Base-by-base conservation (phyloP, 1,140 invertebrate genomes). In the Hylaeus anthracinus region DNA sequence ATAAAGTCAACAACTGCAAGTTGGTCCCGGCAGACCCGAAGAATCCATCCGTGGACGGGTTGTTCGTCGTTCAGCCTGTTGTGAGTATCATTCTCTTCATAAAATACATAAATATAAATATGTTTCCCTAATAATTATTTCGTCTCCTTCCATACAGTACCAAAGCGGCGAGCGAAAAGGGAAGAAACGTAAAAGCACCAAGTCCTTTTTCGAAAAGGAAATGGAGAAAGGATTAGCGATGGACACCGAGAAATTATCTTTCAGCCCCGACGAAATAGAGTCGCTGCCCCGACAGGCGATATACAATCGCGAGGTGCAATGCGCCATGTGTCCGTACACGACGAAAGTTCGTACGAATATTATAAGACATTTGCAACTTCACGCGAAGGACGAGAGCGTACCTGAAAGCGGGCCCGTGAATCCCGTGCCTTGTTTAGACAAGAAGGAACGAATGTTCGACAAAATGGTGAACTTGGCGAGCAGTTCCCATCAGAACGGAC, bases 391-490 rank as follows among this genome's bases (percentile, higher is more conserved):
- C 74, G 92, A 94, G 78, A 93, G 92, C 0, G 95, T 95, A 2
- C 94, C 96, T 1, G 93, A 95, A 82, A 95, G 94, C 0, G 95
- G 95, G 0, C 95, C 96, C 0, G 95, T 97, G 0, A 97, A 97
- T 93, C 97, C 97, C 0, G 96, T 97, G 0, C 97, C 97, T 0
- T 96, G 96, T 90, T 91, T 97, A 37, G 95, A 96, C 67, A 95
- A 95, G 53, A 96, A 96, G 76, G 96, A 97, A 87, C 95, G 94
- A 82, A 96, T 97, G 95, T 97, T 97, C 89, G 97, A 97, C 88
- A 97, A 96, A 90, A 97, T 97, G 97, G 94, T 95, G 0, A 97
- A 97, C 90, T 92, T 97, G 15, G 96, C 97, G 0, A 95, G 95
- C 41, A 96, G 96, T 89, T 97, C 96, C 1, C 94, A 95, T 82